Evolutionary conservation across 2,888 invertebrate species (phyloP).

Genomic region (Baccha elongata): DNA sequence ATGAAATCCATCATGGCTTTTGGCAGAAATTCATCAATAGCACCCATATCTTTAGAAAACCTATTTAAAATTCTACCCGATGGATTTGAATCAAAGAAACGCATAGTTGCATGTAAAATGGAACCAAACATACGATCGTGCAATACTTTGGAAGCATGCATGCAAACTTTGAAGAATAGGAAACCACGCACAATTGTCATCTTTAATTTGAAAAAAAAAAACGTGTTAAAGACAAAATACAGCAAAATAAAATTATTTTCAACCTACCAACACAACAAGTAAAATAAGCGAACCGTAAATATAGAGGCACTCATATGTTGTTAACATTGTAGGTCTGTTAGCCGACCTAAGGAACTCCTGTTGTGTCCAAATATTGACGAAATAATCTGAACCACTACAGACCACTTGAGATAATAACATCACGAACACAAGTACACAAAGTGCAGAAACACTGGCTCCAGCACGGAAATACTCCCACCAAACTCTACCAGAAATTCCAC

Average conservation of each 20-base stretch:
- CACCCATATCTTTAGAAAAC: constrained; percentile 89
- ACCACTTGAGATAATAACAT: constrained; percentile 84
- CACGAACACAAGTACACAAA: constrained; percentile 82
- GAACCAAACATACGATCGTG: constrained; percentile 93
- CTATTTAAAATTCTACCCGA: constrained; percentile 89
- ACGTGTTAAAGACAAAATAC: background rate
- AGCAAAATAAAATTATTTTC: background rate
- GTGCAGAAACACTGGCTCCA: constrained; percentile 83
- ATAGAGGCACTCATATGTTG: constrained; percentile 80
- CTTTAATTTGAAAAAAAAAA: constrained; percentile 65
- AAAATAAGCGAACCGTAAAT: constrained; percentile 81
- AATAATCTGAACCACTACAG: constrained; percentile 85
- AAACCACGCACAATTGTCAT: constrained; percentile 85
- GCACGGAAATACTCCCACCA: constrained; percentile 83
- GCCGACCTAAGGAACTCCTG: constrained; percentile 80
- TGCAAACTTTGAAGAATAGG: constrained; percentile 89
- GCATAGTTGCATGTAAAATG: constrained; percentile 89
- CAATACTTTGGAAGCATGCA: constrained; percentile 89
- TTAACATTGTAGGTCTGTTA: constrained; percentile 78
- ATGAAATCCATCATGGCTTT: constrained; percentile 83
- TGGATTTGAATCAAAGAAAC: constrained; percentile 94
- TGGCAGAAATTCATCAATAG: constrained; percentile 85
- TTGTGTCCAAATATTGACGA: constrained; percentile 85
- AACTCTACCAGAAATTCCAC: constrained; percentile 81
- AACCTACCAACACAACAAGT: constrained; percentile 79